Evolutionary conservation across 2,113 vertebrate species (phyloP), one percentile per base, ranked within the genome.

Genomic region (Jaculus jaculus): DNA sequence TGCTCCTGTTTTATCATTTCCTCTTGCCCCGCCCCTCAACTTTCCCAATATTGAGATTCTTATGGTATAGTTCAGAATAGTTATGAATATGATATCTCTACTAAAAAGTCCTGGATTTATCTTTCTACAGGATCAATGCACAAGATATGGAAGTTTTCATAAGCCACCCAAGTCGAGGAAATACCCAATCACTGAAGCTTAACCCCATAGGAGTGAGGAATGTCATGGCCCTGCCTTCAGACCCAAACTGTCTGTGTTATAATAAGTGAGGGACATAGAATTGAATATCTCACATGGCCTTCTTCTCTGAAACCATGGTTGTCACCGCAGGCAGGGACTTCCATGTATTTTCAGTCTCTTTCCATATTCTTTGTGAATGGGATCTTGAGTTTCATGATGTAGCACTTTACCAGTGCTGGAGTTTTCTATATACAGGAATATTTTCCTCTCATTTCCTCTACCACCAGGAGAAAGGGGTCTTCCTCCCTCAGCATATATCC

Each of bases 171-270:
- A 61, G 32, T 66, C 75, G 61, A 72, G 86, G 78, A 88, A 79
- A 84, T 58, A 89, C 75, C 84, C 79, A 92, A 93, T 96, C 89
- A 61, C 34, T 92, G 93, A 93, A 74, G 92, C 93, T 96, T 91
- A 80, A 71, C 73, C 87, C 94, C 78, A 42, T 92, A 89, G 84
- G 91, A 74, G 79, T 15, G 1, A 79, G 68, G 81, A 87, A 81
- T 77, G 11, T 37, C 28, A 87, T 65, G 34, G 75, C 90, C 84
- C 83, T 65, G 80, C 68, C 74, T 77, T 37, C 89, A 42, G 77
- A 21, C 82, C 61, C 13, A 3, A 24, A 20, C 68, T 37, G 5
- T 15, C 47, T 28, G 0, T 60, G 66, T 85, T 83, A 39, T 88
- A 90, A 68, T 86, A 82, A 87, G 34, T n/a, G 82, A 94, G n/a